Conservation (phyloP, 1,140 invertebrate genomes). For the Potamilus streckersoni region DNA sequence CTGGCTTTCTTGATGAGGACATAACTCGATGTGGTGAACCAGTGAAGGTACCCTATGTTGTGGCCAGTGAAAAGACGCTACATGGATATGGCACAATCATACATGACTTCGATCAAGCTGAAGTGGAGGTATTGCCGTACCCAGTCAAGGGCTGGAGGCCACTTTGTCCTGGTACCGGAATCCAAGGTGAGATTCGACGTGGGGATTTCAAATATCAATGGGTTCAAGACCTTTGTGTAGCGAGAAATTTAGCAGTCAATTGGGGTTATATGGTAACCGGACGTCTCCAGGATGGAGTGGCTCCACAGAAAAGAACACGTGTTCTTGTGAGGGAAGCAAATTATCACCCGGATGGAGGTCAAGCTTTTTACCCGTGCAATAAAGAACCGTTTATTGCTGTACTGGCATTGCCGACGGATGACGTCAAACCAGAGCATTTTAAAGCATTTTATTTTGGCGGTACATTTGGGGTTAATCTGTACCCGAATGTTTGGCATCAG, state of each 20-base stretch:
- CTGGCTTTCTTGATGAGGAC: no score
- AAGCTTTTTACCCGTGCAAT: conserved; percentile 16
- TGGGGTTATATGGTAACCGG: conserved; percentile 16
- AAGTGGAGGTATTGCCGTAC: conserved; percentile 32
- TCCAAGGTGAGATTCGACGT: conserved; percentile 4
- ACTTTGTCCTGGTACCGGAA: conserved; percentile 13
- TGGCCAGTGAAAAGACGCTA: conserved; percentile 22
- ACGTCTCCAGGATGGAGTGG: conserved; percentile 7
- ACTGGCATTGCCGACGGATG: conserved; percentile 17
- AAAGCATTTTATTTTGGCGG: conserved; percentile 27
- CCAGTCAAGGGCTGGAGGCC: conserved; percentile 14
- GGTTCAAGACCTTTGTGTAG: conserved; percentile 8
- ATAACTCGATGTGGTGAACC: conserved; percentile 19
- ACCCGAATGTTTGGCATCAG: conserved; percentile 23
- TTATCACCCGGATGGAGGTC: conserved; percentile 21
- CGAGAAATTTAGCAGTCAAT: conserved; percentile 10
- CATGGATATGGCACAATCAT: conserved; percentile 34
- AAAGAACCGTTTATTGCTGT: conserved; percentile 15
- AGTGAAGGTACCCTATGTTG: conserved; percentile 19
- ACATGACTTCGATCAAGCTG: conserved; percentile 19
- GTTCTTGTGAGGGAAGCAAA: conserved; percentile 24
- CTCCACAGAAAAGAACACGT: conserved; percentile 20
- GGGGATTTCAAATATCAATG: conserved; percentile 17
- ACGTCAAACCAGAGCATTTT: conserved; percentile 19
- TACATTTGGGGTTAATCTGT: conserved; percentile 16